Evolutionary conservation across 2,888 invertebrate species (phyloP).

Genomic region (Incurvaria masculella): DNA sequence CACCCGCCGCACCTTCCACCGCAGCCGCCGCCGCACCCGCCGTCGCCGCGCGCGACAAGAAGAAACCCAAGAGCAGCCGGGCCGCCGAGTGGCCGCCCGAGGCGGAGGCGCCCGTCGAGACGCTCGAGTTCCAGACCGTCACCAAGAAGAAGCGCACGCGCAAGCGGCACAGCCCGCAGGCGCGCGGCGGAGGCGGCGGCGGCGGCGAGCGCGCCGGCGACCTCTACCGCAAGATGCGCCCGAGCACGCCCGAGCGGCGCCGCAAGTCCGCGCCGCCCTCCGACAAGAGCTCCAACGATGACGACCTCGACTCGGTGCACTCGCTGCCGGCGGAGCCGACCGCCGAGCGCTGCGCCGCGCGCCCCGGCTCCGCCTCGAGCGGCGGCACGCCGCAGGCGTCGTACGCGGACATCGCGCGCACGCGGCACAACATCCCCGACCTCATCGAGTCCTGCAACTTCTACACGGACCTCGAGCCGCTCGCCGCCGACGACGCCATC

Average conservation of each 20-base stretch:
- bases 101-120: conserved; percentile 51
- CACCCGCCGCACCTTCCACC: background rate
- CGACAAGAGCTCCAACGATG: conserved; percentile 79
- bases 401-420: conserved; percentile 80
- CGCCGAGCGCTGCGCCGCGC: conserved; percentile 16
- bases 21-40: background rate
- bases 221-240: conserved; percentile 20
- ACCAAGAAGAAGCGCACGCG: conserved; percentile 79
- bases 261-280: conserved; percentile 78
- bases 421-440: conserved; percentile 48
- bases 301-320: conserved; percentile 82
- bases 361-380: conserved; percentile 25
- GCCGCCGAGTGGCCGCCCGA: conserved; percentile 21
- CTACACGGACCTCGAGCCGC: conserved; percentile 34
- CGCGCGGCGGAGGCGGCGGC: conserved; percentile 29
- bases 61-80: conserved; percentile 15
- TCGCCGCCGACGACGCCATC: background rate
- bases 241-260: conserved; percentile 33
- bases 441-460: conserved; percentile 52
- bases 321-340: conserved; percentile 65
- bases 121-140: conserved; percentile 77
- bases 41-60: background rate
- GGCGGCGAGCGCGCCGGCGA: conserved; percentile 17
- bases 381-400: conserved; percentile 57
- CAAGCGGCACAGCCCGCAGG: conserved; percentile 57